Evolutionary conservation across 2,888 invertebrate genomes (phyloP), one percentile per base, ranked within the genome.

Genomic region (Lasioglossum marginatum): DNA sequence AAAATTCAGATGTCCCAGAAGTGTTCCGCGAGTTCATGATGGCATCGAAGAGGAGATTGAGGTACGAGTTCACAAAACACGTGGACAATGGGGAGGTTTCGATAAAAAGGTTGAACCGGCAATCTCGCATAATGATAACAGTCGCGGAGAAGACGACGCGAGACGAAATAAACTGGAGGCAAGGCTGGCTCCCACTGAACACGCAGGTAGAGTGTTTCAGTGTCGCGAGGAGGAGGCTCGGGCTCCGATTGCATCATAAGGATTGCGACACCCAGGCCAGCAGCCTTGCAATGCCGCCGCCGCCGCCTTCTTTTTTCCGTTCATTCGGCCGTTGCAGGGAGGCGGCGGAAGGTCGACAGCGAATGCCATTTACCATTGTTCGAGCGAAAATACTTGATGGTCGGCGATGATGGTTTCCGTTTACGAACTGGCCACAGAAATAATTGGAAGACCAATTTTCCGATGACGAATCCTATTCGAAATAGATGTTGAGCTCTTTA

Each of bases 261-360:
- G 70, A 90, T 90, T 90, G 88, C 90, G 83, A 86, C 88, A 90
- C 79, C 75, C 77, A 71, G 77, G 70, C 82, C 81, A 77, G 81
- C 86, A 89, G 83, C 90, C 90, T 90, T 91, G 90, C 89, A 90
- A 91, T 90, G 91, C 83, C 90, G 81, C 71, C 83, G 81, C 71
- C 83, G 83, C 40, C 84, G 77, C 73, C 75, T 83, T 83, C 85
- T 79, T 73, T 79, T 68, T 76, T 81, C 77, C 80, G 31, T 48
- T 57, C 27, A n/a, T 72, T 73, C 80, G 40, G 57, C 78, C 63
- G 10, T 43, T n/a, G 37, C 52, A 73, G 40, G 31, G 16, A 57
- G 73, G 60, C 60, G 52, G 23, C 12, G 5, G 71, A 76, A 76
- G 63, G 74, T 82, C 68, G 19, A 12, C 37, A 8, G 40, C 45